Evolutionary conservation across 1,140 invertebrate species (phyloP).

Genomic region (Drosophila persimilis): DNA sequence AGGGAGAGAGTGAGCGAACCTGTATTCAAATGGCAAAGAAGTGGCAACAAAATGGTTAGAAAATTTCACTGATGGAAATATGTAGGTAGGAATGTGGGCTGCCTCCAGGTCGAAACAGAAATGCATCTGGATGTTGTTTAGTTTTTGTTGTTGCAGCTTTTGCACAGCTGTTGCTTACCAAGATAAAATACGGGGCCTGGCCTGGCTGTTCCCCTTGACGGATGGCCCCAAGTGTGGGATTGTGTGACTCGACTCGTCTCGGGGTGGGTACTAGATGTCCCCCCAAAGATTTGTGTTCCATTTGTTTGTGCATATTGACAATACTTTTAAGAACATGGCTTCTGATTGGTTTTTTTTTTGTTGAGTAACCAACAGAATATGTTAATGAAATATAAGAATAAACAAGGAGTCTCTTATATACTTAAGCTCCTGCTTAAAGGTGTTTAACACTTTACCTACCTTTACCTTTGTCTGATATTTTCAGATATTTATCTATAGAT

Average conservation of each 20-base stretch:
- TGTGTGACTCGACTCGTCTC: too few species aligned
- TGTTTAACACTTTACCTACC: background rate
- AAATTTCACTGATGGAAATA: conserved; percentile 53
- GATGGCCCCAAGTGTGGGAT: background rate
- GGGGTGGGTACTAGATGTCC: too few species aligned
- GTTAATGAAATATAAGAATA: too few species aligned
- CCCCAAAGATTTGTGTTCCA: too few species aligned
- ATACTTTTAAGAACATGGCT: too few species aligned
- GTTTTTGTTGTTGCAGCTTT: conserved; percentile 21
- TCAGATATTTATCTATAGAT: background rate
- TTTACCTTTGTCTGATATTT: background rate
- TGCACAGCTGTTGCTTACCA: conserved; percentile 49
- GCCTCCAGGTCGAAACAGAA: too few species aligned
- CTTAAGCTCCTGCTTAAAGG: background rate
- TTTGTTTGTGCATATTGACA: too few species aligned
- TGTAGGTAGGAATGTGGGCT: conserved; percentile 2
- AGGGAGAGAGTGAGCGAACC: conserved; percentile 9
- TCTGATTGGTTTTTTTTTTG: too few species aligned
- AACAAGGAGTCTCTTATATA: too few species aligned
- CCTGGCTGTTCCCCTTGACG: background rate
- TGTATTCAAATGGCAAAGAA: conserved; percentile 24
- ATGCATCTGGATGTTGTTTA: conserved; percentile 13
- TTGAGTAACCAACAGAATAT: too few species aligned
- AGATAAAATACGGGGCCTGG: too few species aligned
- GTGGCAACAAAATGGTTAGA: conserved; percentile 58